A percentile compares a stretch with the other conserved stretches of the same genome.
These are phyloP conservation scores for Eilema griseolum DNA, from an alignment of 2,888 invertebrate species.

Conservation along the genomic window DNA sequence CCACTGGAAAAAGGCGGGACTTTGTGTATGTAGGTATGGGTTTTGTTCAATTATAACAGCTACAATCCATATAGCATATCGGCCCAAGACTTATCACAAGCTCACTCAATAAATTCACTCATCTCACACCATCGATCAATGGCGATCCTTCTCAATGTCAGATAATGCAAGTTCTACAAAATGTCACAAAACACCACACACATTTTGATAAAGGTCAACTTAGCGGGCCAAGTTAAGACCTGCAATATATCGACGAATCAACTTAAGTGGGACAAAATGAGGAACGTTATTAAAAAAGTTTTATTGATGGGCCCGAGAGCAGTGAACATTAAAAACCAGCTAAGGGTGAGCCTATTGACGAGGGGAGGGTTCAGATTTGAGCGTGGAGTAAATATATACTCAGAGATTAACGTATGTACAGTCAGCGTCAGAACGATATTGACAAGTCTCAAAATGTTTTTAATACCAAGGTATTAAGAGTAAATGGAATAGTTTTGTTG, in stretches of 20 bases:
- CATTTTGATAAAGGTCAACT: slow-evolving; percentile 29
- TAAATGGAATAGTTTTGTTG: too few relatives aligned
- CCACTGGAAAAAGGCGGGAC: too few relatives aligned
- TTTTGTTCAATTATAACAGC: background rate
- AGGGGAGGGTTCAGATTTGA: background rate
- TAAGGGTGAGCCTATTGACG: background rate
- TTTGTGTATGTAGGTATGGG: too few relatives aligned
- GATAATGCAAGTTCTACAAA: slow-evolving; percentile 17
- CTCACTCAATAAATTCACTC: background rate
- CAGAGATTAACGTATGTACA: too few relatives aligned
- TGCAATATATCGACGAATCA: slow-evolving; percentile 14
- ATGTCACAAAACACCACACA: slow-evolving; percentile 8
- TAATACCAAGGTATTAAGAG: too few relatives aligned
- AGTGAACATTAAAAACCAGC: slow-evolving; percentile 25
- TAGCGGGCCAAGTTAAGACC: slow-evolving; percentile 2
- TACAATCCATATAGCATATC: background rate
- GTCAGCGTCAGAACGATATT: too few relatives aligned
- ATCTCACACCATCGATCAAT: slow-evolving; percentile 22
- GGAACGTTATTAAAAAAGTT: slow-evolving; percentile 65
- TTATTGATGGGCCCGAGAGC: slow-evolving; percentile 42
- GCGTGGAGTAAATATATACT: too few relatives aligned
- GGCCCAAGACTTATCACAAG: background rate
- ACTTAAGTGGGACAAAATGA: slow-evolving; percentile 38
- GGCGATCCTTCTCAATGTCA: slow-evolving; percentile 35
- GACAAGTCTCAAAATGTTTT: too few relatives aligned